phyloP scores from a whole-genome alignment of 2,113 vertebrate genomes.

The Cochlearius cochlearius region DNA sequence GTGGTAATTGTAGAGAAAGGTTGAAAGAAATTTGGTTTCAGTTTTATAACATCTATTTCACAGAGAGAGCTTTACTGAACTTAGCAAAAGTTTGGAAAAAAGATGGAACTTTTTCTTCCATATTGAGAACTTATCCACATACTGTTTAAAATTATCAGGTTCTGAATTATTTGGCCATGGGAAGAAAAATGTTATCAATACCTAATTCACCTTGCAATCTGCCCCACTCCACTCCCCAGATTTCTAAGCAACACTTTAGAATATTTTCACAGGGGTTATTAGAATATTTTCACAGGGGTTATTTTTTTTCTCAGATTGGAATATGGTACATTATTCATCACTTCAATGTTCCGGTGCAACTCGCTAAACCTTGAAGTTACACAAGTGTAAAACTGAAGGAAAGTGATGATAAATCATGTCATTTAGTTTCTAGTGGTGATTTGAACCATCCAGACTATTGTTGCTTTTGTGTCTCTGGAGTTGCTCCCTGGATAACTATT shows the following conservation, averaged over 20 bases:
- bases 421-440: neutral
- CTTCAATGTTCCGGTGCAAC: neutral
- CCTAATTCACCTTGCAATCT: neutral
- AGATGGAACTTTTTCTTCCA: neutral
- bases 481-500: neutral
- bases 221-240: neutral
- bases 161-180: neutral
- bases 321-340: neutral
- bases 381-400: neutral
- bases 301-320: neutral
- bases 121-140: neutral
- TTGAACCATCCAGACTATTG: neutral
- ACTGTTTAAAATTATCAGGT: neutral
- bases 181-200: neutral
- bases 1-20: neutral
- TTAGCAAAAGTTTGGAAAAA: neutral
- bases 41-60: neutral
- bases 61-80: neutral
- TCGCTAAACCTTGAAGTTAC: neutral
- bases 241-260: neutral
- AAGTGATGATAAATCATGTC: neutral
- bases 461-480: neutral
- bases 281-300: neutral
- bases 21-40: neutral
- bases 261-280: neutral